Percentiles rank a stretch among this genome's conserved stretches.
Conservation (phyloP, 1,140 invertebrate species). For the Drosophila pandora region DNA sequence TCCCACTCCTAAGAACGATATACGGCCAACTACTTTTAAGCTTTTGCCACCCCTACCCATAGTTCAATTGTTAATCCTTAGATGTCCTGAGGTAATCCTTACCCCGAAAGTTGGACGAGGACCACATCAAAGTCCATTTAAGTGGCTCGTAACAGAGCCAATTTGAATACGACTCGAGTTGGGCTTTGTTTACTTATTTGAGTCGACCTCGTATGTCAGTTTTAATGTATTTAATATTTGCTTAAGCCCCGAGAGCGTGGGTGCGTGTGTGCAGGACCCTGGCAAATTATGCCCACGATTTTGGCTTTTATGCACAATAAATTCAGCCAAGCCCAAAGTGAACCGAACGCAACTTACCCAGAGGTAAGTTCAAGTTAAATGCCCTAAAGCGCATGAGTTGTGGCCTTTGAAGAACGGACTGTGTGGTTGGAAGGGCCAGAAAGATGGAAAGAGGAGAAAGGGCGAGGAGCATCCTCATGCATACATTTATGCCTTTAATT, state of each 20-base stretch:
- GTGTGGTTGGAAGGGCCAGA: constrained; percentile 3
- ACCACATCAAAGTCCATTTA: constrained; percentile 66
- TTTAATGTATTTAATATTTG: constrained; percentile 81
- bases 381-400: constrained; percentile 63
- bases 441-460: background rate
- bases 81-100: constrained; percentile 43
- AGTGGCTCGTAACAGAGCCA: constrained; percentile 53
- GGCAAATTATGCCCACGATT: constrained; percentile 67
- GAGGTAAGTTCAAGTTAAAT: constrained; percentile 66
- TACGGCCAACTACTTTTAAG: constrained; percentile 2
- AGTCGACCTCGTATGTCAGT: constrained; percentile 64
- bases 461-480: constrained; percentile 36
- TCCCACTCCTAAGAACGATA: background rate
- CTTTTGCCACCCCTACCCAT: background rate
- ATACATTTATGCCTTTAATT: constrained; percentile 75
- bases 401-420: constrained; percentile 67
- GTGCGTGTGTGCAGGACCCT: constrained; percentile 21
- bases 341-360: constrained; percentile 12
- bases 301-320: constrained; percentile 75
- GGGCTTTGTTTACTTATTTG: constrained; percentile 58
- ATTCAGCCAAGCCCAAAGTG: constrained; percentile 50
- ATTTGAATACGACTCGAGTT: constrained; percentile 56
- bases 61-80: constrained; percentile 19
- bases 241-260: constrained; percentile 43
- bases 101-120: constrained; percentile 11